These are phyloP conservation scores for Laticauda colubrina DNA, from an alignment of 2,113 vertebrate genomes.

Conservation along the genomic window DNA sequence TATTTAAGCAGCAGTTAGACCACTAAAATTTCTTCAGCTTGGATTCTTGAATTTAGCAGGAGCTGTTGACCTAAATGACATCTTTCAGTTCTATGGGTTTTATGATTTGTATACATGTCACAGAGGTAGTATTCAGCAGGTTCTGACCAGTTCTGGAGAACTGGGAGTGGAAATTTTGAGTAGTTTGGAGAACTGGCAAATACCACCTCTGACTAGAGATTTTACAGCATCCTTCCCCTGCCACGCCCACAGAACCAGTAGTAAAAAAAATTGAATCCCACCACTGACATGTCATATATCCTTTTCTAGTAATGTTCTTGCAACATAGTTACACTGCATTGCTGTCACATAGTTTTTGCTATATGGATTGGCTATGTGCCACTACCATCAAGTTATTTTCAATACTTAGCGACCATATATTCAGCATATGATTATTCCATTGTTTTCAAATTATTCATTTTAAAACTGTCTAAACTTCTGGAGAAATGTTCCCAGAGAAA, in stretches of 20 bases:
- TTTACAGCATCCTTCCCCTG: no score
- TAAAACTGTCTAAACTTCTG: not conserved
- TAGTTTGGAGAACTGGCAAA: no score
- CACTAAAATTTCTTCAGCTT: not conserved
- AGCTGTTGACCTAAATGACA: not conserved
- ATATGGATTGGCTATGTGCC: not conserved
- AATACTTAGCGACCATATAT: not conserved
- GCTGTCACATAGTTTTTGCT: not conserved
- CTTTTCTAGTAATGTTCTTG: not conserved
- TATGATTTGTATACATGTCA: not conserved
- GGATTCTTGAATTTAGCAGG: not conserved
- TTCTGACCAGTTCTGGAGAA: no score
- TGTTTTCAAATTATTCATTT: not conserved
- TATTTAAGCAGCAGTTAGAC: not conserved
- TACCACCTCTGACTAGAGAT: no score
- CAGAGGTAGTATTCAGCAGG: no score
- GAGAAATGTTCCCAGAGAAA: not conserved
- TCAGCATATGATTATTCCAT: not conserved
- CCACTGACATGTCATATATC: not conserved
- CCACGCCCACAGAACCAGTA: no score
- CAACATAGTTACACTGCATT: not conserved
- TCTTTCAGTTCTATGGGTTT: not conserved
- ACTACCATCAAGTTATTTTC: not conserved
- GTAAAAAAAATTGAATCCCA: no score
- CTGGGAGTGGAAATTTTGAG: no score